Percentiles rank a stretch among this genome's conserved stretches.
Evolutionary conservation across 2,113 vertebrate species (phyloP).

Genomic region (Microtus ochrogaster): DNA sequence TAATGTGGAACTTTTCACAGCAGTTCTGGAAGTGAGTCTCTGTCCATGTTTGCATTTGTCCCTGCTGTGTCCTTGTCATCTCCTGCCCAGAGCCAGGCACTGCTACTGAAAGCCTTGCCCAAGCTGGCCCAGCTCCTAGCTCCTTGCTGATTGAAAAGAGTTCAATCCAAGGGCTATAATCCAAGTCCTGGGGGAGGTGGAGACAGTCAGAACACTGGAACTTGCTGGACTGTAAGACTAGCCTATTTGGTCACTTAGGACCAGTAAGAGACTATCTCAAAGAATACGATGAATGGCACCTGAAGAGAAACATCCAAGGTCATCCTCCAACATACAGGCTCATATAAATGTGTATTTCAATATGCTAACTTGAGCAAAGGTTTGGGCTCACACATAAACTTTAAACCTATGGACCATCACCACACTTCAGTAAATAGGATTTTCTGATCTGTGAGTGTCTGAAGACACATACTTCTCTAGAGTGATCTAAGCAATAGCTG

Average conservation of each 20-base stretch:
- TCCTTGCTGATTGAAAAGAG: not conserved
- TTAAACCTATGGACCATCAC: not conserved
- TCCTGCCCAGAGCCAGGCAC: not conserved
- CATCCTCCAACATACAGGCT: not conserved
- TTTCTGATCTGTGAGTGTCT: not conserved
- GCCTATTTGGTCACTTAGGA: not conserved
- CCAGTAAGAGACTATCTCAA: not conserved
- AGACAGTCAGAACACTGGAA: not conserved
- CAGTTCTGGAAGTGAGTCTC: not conserved
- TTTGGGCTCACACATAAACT: not conserved
- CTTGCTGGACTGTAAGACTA: not conserved
- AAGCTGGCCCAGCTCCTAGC: not conserved
- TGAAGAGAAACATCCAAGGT: not conserved
- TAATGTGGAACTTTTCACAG: not conserved
- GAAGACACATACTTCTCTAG: not conserved
- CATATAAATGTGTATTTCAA: not conserved
- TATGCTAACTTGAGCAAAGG: too few species aligned
- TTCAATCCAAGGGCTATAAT: not conserved
- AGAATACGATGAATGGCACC: too few species aligned
- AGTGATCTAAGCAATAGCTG: not conserved
- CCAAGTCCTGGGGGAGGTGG: not conserved
- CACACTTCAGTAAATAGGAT: not conserved
- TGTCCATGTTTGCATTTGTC: not conserved
- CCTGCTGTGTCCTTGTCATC: not conserved
- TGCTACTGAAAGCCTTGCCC: not conserved